phyloP scores from a whole-genome alignment of 2,113 vertebrate genomes.

The Albula glossodonta region DNA sequence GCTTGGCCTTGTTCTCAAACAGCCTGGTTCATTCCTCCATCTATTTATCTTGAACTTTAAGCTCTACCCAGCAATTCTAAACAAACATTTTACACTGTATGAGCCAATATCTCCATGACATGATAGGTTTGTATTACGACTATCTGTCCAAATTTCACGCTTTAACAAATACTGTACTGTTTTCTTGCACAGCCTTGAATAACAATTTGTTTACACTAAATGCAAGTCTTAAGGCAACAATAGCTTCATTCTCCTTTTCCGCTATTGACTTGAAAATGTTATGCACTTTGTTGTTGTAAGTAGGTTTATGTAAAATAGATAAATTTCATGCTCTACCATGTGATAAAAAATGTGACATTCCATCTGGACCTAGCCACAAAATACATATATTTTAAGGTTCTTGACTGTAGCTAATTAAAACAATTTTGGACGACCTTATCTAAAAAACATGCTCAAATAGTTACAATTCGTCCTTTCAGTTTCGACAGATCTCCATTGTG shows the following conservation, averaged over 20 bases:
- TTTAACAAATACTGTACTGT: constrained; percentile 68
- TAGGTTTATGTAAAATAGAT: constrained; percentile 82
- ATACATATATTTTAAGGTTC: constrained; percentile 70
- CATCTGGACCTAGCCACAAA: constrained; percentile 69
- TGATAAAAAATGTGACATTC: constrained; percentile 94
- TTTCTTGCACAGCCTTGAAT: constrained; percentile 79
- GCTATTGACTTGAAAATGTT: constrained; percentile 72
- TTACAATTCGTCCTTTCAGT: constrained; percentile 62
- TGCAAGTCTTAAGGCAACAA: constrained; percentile 73
- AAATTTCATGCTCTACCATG: constrained; percentile 90
- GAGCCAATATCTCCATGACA: constrained; percentile 42
- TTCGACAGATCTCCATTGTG: constrained; percentile 69
- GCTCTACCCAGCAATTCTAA: constrained; percentile 45
- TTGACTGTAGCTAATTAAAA: constrained; percentile 88
- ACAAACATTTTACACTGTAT: constrained; percentile 54
- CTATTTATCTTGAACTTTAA: constrained; percentile 25
- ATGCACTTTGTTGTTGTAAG: constrained; percentile 80
- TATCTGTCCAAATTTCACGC: constrained; percentile 65
- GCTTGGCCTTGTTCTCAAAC: neutral
- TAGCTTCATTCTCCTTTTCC: constrained; percentile 68
- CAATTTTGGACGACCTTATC: constrained; percentile 86
- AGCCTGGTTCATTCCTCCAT: constrained; percentile 10
- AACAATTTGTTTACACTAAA: constrained; percentile 91
- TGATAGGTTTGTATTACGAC: constrained; percentile 56
- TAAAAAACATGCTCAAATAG: constrained; percentile 71